Conservation (phyloP, 1,140 invertebrate genomes). For the Bradysia coprophila region DNA sequence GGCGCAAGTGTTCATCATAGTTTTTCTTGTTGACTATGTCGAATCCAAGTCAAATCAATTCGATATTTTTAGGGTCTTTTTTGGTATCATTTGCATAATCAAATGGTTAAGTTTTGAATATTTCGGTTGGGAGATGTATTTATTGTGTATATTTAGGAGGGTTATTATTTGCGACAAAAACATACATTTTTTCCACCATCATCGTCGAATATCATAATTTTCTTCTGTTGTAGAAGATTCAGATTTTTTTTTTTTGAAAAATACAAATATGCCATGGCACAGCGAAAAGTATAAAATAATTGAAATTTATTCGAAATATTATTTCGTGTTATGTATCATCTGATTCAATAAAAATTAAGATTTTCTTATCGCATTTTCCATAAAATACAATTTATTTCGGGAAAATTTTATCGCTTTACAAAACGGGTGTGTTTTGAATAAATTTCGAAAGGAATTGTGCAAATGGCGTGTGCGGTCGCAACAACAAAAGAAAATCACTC, state of each 20-base stretch:
- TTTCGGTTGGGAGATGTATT: neutral
- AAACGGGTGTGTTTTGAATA: neutral
- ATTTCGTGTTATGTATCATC: too few species aligned
- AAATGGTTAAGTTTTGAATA: slow-evolving; percentile 2
- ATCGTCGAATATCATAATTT: too few species aligned
- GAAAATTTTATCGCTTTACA: too few species aligned
- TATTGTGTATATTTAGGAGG: neutral
- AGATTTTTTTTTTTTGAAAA: neutral
- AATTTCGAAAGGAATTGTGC: too few species aligned
- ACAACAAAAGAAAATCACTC: too few species aligned
- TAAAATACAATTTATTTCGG: neutral
- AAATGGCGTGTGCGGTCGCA: too few species aligned
- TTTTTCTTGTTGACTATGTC: too few species aligned
- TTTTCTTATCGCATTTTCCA: neutral
- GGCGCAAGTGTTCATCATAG: too few species aligned
- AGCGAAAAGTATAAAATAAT: neutral
- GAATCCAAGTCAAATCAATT: too few species aligned
- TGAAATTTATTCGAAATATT: neutral
- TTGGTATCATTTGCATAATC: slow-evolving; percentile 1
- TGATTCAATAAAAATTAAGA: neutral
- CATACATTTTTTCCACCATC: neutral
- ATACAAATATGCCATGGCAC: neutral
- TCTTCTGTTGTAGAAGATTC: too few species aligned
- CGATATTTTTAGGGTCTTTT: neutral
- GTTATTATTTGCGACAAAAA: neutral